phyloP scores from a whole-genome alignment of 2,797 vertebrate genomes.

The Melanotaenia boesemani region DNA sequence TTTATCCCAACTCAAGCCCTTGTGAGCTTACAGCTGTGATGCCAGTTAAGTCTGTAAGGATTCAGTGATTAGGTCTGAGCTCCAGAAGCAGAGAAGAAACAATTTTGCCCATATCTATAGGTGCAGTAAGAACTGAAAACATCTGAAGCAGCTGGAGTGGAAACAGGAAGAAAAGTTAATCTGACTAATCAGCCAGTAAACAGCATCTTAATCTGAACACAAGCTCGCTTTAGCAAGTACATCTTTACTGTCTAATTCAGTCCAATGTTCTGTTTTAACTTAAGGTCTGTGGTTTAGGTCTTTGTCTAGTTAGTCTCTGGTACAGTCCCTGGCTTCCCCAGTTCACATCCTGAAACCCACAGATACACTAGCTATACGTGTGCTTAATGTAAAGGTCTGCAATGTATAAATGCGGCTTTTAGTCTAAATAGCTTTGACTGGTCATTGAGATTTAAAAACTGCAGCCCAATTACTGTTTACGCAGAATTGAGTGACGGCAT shows the following conservation, averaged over 20 bases:
- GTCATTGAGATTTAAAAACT: too few species aligned
- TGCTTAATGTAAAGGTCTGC: neutral
- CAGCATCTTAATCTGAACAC: too few species aligned
- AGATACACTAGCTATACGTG: neutral
- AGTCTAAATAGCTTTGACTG: neutral
- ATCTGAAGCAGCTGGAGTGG: neutral
- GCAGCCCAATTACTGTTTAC: too few species aligned
- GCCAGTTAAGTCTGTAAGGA: conserved; percentile 10
- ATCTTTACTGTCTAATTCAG: neutral
- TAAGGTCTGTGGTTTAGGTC: neutral
- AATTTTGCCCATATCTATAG: neutral
- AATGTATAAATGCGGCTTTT: neutral
- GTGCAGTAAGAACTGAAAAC: neutral
- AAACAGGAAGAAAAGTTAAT: neutral
- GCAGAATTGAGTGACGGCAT: neutral
- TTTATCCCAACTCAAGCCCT: neutral
- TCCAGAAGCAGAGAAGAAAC: neutral
- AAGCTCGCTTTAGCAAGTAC: neutral
- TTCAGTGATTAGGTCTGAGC: conserved; percentile 10
- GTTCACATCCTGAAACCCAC: neutral
- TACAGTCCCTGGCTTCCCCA: neutral
- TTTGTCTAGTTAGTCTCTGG: neutral
- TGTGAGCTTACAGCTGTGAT: conserved; percentile 1
- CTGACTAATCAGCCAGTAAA: too few species aligned
- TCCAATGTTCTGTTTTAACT: neutral